Base-by-base conservation (phyloP, 1,140 invertebrate species). In the Batillaria attramentaria region DNA sequence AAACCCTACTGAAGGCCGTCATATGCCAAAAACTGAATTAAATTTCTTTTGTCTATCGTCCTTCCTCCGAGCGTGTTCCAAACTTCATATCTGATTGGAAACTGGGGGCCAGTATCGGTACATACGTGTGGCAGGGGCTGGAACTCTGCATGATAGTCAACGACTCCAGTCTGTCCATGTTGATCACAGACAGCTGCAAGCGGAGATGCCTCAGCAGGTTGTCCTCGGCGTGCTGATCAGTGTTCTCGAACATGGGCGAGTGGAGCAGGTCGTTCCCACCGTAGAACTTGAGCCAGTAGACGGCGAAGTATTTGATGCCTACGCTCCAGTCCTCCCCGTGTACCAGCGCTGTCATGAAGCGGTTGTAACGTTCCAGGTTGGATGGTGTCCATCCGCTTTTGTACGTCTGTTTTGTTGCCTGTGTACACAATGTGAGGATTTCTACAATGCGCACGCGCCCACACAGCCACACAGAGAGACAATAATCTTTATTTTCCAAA, bases 181-280 rank as follows among this genome's bases (percentile, higher is more conserved):
- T 39, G 18, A 69, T 13, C 3, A 31, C 3, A 4, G 66, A 69
- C 66, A 16, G 28, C 66, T 41, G 66, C 35, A 69, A n/a, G 28
- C 35, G 3, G 37, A 69, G 37, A n/a, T 69, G 66, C 35, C 28
- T 24, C 20, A 69, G 37, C 35, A 69, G 37, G 10, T 41, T 39
- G 3, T 20, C 3, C 66, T 69, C 66, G 0, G 66, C 66, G 37
- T 69, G 66, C 16, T 35, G 35, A 16, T 24, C 37, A n/a, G n/a
- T n/a, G 66, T 69, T 41, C 66, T 69, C 66, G n/a, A 69, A 69
- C 66, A 69, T 69, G 35, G 66, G 66, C 3, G 66, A 69, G 20
- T 69, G 24, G 18, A 69, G 37, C 39, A 13, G 66, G 4, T 37
- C n/a, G 66, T 18, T 39, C 10, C 37, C 66, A 16, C 35, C 66